Conservation (phyloP, 2,797 vertebrate genomes). For the Falco peregrinus region DNA sequence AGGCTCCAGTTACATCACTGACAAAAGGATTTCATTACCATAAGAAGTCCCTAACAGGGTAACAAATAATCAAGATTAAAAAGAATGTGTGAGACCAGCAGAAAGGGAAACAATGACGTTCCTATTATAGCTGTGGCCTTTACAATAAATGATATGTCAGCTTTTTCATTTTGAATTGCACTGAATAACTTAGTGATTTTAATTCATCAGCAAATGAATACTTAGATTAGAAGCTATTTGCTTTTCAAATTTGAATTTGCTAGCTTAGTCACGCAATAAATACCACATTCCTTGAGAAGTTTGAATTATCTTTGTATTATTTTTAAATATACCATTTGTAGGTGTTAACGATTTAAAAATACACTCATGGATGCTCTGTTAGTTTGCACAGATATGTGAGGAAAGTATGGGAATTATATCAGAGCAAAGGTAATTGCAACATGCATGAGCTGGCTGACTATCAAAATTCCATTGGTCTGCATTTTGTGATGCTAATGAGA, state of each 20-base stretch:
- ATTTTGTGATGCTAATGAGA: constrained; percentile 29
- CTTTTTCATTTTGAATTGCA: constrained; percentile 67
- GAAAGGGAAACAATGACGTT: constrained; percentile 66
- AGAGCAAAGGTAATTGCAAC: not conserved
- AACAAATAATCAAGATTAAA: constrained; percentile 67
- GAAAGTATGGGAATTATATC: not conserved
- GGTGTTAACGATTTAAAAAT: not conserved
- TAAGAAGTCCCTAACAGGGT: constrained; percentile 52
- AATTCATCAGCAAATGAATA: constrained; percentile 65
- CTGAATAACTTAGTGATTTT: constrained; percentile 67
- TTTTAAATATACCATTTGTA: not conserved
- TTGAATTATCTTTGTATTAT: not conserved
- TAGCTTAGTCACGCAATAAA: constrained; percentile 47
- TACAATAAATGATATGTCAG: constrained; percentile 68
- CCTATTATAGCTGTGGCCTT: constrained; percentile 58
- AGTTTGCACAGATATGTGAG: not conserved
- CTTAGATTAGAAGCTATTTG: constrained; percentile 63
- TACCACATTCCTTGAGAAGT: constrained; percentile 4
- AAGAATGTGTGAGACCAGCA: constrained; percentile 71
- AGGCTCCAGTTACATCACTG: constrained; percentile 31
- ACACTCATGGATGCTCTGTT: not conserved
- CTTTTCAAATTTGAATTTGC: constrained; percentile 42
- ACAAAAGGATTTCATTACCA: constrained; percentile 67
- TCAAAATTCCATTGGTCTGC: not conserved
- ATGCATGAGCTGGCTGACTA: not conserved